phyloP scores from a whole-genome alignment of 2,797 vertebrate genomes.

The Benthosema pterotum region DNA sequence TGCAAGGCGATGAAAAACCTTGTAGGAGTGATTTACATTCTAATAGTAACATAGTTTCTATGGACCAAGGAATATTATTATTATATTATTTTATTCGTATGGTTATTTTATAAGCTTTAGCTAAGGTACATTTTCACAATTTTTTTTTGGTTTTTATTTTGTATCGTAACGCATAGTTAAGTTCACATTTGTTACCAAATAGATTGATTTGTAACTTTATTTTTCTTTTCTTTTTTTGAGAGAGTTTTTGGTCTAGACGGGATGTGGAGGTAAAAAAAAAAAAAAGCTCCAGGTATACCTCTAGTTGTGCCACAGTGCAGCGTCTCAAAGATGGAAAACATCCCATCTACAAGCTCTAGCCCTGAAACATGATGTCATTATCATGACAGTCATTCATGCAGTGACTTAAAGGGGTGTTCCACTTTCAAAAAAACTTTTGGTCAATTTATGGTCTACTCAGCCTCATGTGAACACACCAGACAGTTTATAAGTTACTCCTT shows the following conservation, averaged over 20 bases:
- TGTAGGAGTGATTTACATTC: conserved; percentile 42
- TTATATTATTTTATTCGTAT: conserved; percentile 80
- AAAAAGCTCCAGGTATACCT: no score
- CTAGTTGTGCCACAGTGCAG: no score
- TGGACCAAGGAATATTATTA: conserved; percentile 77
- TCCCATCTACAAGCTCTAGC: no score
- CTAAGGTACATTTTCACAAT: conserved; percentile 76
- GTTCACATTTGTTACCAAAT: conserved; percentile 73
- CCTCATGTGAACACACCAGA: no score
- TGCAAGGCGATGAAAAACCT: conserved; percentile 58
- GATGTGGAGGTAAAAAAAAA: conserved; percentile 15
- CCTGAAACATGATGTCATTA: no score
- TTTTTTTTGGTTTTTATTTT: conserved; percentile 50
- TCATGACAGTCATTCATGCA: no score
- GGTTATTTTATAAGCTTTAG: conserved; percentile 81
- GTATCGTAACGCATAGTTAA: conserved; percentile 62
- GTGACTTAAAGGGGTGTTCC: no score
- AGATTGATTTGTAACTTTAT: conserved; percentile 43
- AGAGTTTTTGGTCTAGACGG: conserved; percentile 43
- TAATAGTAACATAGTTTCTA: conserved; percentile 78
- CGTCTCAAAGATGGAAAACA: no score
- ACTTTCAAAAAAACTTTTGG: no score
- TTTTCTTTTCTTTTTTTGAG: conserved; percentile 43
- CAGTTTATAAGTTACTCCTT: no score
- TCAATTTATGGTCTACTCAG: no score